Percentiles rank a stretch among this genome's conserved stretches.
Evolutionary conservation across 2,113 vertebrate genomes (phyloP).

Genomic region (Oncorhynchus clarkii): DNA sequence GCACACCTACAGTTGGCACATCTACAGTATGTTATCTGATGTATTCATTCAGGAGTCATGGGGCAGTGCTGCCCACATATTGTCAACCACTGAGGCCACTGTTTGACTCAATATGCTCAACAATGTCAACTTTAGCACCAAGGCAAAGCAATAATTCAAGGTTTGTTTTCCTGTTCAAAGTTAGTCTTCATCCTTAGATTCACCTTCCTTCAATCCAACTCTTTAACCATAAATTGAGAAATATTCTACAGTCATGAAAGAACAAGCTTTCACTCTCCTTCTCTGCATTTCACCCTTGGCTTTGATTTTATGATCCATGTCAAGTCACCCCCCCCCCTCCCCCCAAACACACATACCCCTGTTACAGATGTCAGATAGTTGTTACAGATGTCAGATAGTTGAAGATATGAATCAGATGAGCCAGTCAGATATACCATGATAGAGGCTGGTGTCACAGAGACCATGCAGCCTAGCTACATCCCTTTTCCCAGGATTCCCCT

Average conservation of each 20-base stretch:
- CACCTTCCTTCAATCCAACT: too few species aligned
- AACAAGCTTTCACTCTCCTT: not conserved
- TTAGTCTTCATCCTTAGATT: too few species aligned
- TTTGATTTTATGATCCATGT: not conserved
- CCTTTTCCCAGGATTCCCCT: too few species aligned
- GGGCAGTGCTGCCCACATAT: slow-evolving; percentile 3
- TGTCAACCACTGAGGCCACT: slow-evolving; percentile 11
- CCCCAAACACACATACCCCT: not conserved
- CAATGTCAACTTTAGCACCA: not conserved
- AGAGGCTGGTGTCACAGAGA: not conserved
- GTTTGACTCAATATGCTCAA: slow-evolving; percentile 4
- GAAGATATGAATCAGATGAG: not conserved
- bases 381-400: not conserved
- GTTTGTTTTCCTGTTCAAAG: too few species aligned
- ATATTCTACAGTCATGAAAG: too few species aligned
- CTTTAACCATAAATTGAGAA: too few species aligned
- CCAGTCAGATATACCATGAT: not conserved
- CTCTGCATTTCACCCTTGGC: not conserved
- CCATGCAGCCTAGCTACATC: not conserved
- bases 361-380: not conserved
- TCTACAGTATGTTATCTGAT: not conserved
- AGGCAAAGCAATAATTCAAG: not conserved
- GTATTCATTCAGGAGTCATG: not conserved
- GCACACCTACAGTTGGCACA: too few species aligned
- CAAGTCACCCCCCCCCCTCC: not conserved